Conservation (phyloP, 1,140 invertebrate genomes). For the Orchesella cincta region DNA sequence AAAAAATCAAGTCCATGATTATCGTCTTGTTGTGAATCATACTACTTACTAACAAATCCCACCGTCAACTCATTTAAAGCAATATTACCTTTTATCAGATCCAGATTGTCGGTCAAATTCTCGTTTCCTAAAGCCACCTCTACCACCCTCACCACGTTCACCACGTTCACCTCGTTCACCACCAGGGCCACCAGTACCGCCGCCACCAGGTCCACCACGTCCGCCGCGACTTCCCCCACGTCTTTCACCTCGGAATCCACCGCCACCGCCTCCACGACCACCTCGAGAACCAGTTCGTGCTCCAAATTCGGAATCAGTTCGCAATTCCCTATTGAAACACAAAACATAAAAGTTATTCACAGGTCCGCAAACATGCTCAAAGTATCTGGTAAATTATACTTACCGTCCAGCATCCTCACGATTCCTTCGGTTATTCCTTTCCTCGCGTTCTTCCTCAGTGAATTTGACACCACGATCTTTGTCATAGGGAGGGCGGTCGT, state of each 20-base stretch:
- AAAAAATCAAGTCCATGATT: constrained; percentile 46
- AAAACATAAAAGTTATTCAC: constrained; percentile 21
- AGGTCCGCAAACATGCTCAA: constrained; percentile 10
- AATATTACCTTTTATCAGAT: constrained; percentile 81
- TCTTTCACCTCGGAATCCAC: constrained; percentile 53
- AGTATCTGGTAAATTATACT: no score
- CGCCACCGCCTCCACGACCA: constrained; percentile 52
- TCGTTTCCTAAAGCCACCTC: constrained; percentile 74
- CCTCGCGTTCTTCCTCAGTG: constrained; percentile 67
- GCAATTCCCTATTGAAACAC: constrained; percentile 47
- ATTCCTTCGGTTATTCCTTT: constrained; percentile 72
- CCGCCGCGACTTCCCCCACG: constrained; percentile 50
- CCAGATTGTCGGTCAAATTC: constrained; percentile 94
- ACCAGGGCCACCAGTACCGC: constrained; percentile 57
- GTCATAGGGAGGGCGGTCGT: constrained; percentile 43
- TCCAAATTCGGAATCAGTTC: constrained; percentile 41
- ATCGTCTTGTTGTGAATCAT: not conserved
- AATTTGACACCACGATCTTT: constrained; percentile 60
- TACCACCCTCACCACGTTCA: constrained; percentile 59
- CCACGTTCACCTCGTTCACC: constrained; percentile 57
- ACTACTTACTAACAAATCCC: constrained; percentile 7
- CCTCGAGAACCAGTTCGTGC: constrained; percentile 52
- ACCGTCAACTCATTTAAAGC: not conserved
- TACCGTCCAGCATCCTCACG: constrained; percentile 64
- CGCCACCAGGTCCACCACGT: constrained; percentile 55